Base-by-base conservation (phyloP, 2,797 vertebrate species). In the Bufotes viridis region DNA sequence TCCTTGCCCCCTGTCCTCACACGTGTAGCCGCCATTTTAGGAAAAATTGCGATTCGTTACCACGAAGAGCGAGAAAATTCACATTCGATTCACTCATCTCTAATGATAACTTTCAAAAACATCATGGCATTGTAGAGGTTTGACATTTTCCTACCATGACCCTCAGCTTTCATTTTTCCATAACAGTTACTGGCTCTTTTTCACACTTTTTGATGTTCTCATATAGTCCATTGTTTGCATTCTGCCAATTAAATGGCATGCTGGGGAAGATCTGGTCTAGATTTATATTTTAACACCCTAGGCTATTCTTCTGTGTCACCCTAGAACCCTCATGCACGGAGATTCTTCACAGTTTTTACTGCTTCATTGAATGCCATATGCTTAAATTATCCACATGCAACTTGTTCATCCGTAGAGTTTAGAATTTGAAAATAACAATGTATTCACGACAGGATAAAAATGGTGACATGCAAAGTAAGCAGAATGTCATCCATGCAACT, bases 291-390 rank as follows among this genome's bases (percentile, higher is more conserved):
- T 76, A n/a, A n/a, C 49, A 76, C 42, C 12, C 74, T 14, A 76
- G 17, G 74, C 18, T 76, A 76, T 51, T 22, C 53, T 76, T 53
- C 42, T 53, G 20, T 76, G 22, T 76, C 22, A 49, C 42, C 74
- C 42, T 11, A 76, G 11, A 76, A 12, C 49, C 49, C 22, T n/a
- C 49, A 13, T 76, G 4, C 22, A 13, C 12, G 13, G 74, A 53
- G 74, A 76, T 51, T 76, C 74, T 76, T 76, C 74, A 76, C 9
- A 20, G 42, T 51, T 76, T 53, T 51, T 76, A 76, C 53, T 76
- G 49, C 42, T 76, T 53, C 74, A 76, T 53, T 53, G 74, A 76
- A 53, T 76, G 20, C 74, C 74, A 53, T 53, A 18, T 76, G 74
- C 74, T 76, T 76, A 51, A 76, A 53, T n/a, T 51, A 76, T n/a